Conservation (phyloP, 1,140 invertebrate species). For the Metopolophium dirhodum region DNA sequence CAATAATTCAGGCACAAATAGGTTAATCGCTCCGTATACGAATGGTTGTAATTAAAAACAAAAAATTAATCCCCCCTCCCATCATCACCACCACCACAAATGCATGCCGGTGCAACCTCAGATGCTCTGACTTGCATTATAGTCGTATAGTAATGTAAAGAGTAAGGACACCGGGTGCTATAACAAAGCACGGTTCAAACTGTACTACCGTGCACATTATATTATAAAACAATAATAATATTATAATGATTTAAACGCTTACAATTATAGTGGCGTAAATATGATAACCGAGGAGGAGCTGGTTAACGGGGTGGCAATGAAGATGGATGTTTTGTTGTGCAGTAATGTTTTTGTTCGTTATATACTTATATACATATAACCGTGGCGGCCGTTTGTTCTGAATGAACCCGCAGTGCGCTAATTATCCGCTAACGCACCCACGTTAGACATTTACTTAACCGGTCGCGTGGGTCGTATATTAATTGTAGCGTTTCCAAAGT, state of each 20-base stretch:
- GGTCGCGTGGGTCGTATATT: background rate
- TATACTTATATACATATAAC: too few species aligned
- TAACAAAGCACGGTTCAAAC: background rate
- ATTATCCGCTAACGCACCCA: background rate
- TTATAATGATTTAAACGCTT: background rate
- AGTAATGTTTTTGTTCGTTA: background rate
- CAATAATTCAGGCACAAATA: background rate
- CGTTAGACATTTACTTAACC: background rate
- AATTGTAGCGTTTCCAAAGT: constrained; percentile 22
- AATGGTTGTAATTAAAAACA: too few species aligned
- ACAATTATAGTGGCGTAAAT: background rate
- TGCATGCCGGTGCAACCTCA: too few species aligned
- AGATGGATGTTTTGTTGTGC: background rate
- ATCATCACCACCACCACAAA: too few species aligned
- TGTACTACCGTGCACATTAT: too few species aligned
- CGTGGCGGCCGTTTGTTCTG: background rate
- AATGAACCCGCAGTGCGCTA: constrained; percentile 22
- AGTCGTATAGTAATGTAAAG: background rate
- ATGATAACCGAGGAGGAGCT: background rate
- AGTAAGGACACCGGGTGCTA: too few species aligned
- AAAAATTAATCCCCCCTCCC: background rate
- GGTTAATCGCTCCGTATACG: background rate
- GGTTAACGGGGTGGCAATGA: background rate
- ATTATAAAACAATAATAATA: background rate
- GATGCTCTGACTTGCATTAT: background rate